Conservation (phyloP, 2,888 invertebrate species). For the Pedicia rivosa region DNA sequence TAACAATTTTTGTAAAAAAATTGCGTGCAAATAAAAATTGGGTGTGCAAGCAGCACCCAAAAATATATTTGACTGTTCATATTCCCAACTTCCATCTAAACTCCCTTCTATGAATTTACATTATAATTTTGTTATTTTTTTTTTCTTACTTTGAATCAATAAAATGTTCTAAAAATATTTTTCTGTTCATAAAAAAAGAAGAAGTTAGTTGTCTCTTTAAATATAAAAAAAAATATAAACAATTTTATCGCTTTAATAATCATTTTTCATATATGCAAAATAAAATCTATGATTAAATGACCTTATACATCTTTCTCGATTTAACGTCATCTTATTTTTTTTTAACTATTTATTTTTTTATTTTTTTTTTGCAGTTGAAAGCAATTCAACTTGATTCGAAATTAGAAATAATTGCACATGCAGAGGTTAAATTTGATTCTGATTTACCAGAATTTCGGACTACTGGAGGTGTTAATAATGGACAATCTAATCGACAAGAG, state of each 20-base stretch:
- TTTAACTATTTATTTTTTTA: background rate
- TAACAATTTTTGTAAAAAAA: too few relatives aligned
- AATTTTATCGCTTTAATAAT: background rate
- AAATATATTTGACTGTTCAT: too few relatives aligned
- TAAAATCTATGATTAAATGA: conserved; percentile 1
- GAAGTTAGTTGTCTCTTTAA: background rate
- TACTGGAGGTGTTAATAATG: conserved; percentile 37
- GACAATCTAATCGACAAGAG: conserved; percentile 29
- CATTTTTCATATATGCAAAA: background rate
- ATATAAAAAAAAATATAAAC: background rate
- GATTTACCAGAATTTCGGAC: conserved; percentile 83
- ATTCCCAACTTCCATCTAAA: too few relatives aligned
- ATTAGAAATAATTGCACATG: conserved; percentile 57
- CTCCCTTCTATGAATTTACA: too few relatives aligned
- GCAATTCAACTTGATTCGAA: conserved; percentile 65
- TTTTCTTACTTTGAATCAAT: too few relatives aligned
- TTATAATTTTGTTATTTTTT: too few relatives aligned
- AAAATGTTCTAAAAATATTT: too few relatives aligned
- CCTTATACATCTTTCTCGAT: conserved; percentile 7
- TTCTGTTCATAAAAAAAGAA: background rate
- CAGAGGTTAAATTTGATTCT: conserved; percentile 75
- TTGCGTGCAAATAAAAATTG: too few relatives aligned
- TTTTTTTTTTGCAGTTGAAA: conserved; percentile 51
- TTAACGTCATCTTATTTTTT: background rate
- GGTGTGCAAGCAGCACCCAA: too few relatives aligned